Percentiles rank a stretch among this genome's conserved stretches.
Evolutionary conservation across 2,888 invertebrate genomes (phyloP).

Genomic region (Spicauda simplicius): DNA sequence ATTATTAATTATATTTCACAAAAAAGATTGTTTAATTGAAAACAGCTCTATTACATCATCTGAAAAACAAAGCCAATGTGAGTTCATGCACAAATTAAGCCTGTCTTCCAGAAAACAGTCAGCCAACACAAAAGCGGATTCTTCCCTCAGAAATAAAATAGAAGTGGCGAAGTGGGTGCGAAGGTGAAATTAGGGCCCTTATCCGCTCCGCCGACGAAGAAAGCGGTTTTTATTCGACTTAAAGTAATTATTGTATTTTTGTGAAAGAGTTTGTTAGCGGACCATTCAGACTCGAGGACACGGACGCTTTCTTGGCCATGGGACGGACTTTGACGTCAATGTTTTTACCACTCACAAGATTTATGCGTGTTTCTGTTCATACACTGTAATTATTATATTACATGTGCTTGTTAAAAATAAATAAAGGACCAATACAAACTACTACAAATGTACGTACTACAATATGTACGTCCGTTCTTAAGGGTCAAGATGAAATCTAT

Average conservation of each 20-base stretch:
- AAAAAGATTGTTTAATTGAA: too few relatives aligned
- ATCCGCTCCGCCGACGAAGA: conserved; percentile 61
- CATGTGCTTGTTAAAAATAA: too few relatives aligned
- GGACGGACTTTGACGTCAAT: conserved; percentile 51
- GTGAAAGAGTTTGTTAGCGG: conserved; percentile 85
- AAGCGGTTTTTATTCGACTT: conserved; percentile 81
- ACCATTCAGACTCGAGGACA: conserved; percentile 72
- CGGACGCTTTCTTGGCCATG: conserved; percentile 62
- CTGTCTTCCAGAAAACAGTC: conserved; percentile 3
- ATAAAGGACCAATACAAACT: too few relatives aligned
- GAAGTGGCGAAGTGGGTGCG: conserved; percentile 57
- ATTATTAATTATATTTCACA: too few relatives aligned
- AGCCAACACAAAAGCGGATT: conserved; percentile 41
- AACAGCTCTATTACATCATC: too few relatives aligned
- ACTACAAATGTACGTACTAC: too few relatives aligned
- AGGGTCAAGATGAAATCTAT: too few relatives aligned
- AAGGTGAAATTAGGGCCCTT: conserved; percentile 77
- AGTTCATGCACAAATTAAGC: neutral
- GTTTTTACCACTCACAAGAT: too few relatives aligned
- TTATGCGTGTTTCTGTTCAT: too few relatives aligned
- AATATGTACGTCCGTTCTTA: too few relatives aligned
- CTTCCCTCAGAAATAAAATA: conserved; percentile 46
- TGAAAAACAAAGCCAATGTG: neutral
- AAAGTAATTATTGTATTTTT: conserved; percentile 85
- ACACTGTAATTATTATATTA: too few relatives aligned